Conservation (phyloP, 2,113 vertebrate species). For the Pseudorectes ferrugineus region DNA sequence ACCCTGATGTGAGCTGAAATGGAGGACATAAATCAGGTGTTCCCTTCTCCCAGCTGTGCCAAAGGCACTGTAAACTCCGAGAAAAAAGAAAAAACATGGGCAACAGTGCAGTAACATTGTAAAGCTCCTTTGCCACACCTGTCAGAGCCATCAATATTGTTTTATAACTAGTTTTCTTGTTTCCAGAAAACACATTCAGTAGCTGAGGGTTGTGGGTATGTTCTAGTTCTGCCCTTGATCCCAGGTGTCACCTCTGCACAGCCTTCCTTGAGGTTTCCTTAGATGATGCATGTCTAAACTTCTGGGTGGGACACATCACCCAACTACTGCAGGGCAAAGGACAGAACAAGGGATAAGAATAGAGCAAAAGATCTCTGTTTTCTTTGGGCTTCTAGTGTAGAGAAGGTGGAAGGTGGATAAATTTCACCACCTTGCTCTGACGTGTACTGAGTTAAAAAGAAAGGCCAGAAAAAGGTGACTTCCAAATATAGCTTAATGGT, state of each 20-base stretch:
- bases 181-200: background rate
- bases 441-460: background rate
- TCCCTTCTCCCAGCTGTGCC: background rate
- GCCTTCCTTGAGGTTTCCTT: background rate
- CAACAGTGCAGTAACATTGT: accelerated
- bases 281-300: background rate
- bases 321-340: background rate
- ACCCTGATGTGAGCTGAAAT: background rate
- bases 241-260: background rate
- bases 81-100: background rate
- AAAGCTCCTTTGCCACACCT: background rate
- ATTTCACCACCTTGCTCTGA: background rate
- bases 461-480: background rate
- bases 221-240: background rate
- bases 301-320: background rate
- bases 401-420: background rate
- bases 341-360: background rate
- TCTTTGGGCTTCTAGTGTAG: background rate
- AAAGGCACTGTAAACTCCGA: background rate
- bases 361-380: background rate
- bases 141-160: background rate
- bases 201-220: background rate
- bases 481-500: background rate
- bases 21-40: accelerated
- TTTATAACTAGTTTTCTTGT: background rate